Base-by-base conservation (phyloP, 1,140 invertebrate species). In the Aphidius ervi region DNA sequence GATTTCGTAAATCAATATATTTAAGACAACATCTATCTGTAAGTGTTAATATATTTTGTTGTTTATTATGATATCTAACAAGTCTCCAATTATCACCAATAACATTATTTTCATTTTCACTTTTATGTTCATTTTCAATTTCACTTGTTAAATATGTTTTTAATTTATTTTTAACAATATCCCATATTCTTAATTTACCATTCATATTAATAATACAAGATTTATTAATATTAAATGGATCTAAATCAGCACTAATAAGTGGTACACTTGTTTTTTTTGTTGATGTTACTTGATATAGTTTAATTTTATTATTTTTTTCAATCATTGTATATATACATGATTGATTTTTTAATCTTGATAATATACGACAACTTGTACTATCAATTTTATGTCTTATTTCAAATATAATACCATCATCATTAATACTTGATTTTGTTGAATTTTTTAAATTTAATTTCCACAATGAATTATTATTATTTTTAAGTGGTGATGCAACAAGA, bases 21-120 rank as follows among this genome's bases (percentile, higher is more conserved):
- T 76, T 67, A 7, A 77, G 43, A 52, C 73, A 77, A 58, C 73
- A 74, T 69, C 76, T 71, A 39, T 80, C 74, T 16, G 65, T 59
- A 10, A 71, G 71, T 61, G 73, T 65, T 20, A 80, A 61, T 58
- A 72, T 53, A 56, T 74, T 70, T 52, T 66, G 66, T 62, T 76
- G 65, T 16, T 8, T 62, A 8, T 61, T 48, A 4, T 74, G 65
- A 65, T 73, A 76, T 61, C 65, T 73, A 46, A 79, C 40, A 62
- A 61, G 69, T n/a, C 66, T 65, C 78, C 78, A 80, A 65, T 63
- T 65, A 59, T 80, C 72, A 16, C 56, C 10, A 39, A 16, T 7
- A 58, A 63, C 68, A 42, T 40, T 49, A 16, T 62, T 42, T 45
- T 58, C n/a, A 53, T 76, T 9, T 40, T 46, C 54, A 52, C 56